phyloP scores from a whole-genome alignment of 2,113 vertebrate species.

The Anguilla japonica region DNA sequence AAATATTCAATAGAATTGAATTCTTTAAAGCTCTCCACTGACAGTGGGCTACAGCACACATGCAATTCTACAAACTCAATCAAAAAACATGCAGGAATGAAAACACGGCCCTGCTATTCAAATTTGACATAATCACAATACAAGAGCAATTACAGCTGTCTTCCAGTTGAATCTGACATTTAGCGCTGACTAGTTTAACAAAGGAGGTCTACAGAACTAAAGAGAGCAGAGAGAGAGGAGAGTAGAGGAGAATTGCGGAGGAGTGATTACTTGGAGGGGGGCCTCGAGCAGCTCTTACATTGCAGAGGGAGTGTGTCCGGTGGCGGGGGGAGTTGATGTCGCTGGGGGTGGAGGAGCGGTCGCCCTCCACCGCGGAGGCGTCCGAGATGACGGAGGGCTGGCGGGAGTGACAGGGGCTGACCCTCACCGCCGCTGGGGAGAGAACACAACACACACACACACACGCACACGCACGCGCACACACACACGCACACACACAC shows the following conservation, averaged over 20 bases:
- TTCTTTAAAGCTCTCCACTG: background rate
- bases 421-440: conserved; percentile 78
- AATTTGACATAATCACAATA: background rate
- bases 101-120: background rate
- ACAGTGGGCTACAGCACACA: background rate
- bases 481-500: background rate
- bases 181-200: background rate
- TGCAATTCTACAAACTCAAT: background rate
- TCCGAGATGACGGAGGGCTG: conserved; percentile 95
- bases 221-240: background rate
- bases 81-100: background rate
- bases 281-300: conserved; percentile 80
- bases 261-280: conserved; percentile 42
- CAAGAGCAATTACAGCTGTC: background rate
- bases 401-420: conserved; percentile 94
- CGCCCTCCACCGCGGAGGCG: conserved; percentile 85
- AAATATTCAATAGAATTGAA: background rate
- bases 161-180: background rate
- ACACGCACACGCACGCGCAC: background rate
- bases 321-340: conserved; percentile 98
- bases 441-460: conserved; percentile 5
- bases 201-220: background rate
- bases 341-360: conserved; percentile 93
- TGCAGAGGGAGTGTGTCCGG: conserved; percentile 98
- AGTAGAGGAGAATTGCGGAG: conserved; percentile 28